Conservation (phyloP, 2,888 invertebrate species). For the Hirtodrosophila duncani region DNA sequence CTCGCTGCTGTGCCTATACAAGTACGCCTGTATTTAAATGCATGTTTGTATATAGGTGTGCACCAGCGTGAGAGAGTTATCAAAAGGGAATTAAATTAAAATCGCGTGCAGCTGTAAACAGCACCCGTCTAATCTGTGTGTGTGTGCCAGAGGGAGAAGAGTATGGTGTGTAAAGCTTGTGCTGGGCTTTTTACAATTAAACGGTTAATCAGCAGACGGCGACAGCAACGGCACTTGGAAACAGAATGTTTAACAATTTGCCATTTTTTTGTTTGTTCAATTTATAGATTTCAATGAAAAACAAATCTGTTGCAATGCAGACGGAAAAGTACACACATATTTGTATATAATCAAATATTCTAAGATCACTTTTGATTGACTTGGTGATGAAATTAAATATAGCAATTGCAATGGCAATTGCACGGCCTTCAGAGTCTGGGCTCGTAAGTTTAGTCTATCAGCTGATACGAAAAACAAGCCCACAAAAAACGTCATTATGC, state of each 20-base stretch:
- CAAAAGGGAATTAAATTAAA: constrained; percentile 36
- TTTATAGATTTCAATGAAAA: constrained; percentile 16
- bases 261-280: neutral
- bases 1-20: no score
- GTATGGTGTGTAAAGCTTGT: constrained; percentile 14
- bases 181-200: constrained; percentile 25
- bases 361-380: constrained; percentile 4
- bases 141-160: neutral
- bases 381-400: constrained; percentile 55
- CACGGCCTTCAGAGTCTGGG: constrained; percentile 31
- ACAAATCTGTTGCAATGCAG: constrained; percentile 47
- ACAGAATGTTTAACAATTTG: constrained; percentile 42
- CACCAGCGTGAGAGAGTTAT: constrained; percentile 31
- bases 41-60: no score
- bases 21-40: no score
- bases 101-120: constrained; percentile 49
- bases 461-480: constrained; percentile 38
- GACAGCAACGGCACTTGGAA: constrained; percentile 34
- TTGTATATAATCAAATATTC: constrained; percentile 10
- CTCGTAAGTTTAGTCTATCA: constrained; percentile 28
- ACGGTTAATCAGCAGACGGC: constrained; percentile 56
- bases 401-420: constrained; percentile 39
- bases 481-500: constrained; percentile 30
- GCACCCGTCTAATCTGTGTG: neutral
- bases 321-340: constrained; percentile 24